phyloP scores from a whole-genome alignment of 2,888 invertebrate genomes.

The Drosophila tanythrix region DNA sequence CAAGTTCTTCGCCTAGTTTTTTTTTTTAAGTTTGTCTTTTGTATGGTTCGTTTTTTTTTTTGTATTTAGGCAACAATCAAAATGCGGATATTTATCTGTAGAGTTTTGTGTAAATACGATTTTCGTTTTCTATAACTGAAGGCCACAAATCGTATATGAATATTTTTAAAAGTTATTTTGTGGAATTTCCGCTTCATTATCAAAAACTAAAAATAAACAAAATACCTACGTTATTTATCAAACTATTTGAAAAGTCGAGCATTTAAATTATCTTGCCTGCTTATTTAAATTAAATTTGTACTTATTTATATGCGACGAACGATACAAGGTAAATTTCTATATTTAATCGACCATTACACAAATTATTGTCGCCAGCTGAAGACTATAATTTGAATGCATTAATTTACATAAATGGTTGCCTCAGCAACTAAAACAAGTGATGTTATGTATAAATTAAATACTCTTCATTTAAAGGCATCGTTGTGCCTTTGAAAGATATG shows the following conservation, averaged over 20 bases:
- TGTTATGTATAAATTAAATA: not conserved
- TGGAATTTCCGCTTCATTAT: slow-evolving; percentile 24
- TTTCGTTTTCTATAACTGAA: slow-evolving; percentile 26
- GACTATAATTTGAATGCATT: slow-evolving; percentile 15
- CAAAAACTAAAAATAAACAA: not conserved
- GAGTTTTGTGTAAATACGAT: slow-evolving; percentile 16
- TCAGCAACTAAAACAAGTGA: slow-evolving; percentile 1
- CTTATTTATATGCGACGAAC: slow-evolving; percentile 28
- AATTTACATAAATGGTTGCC: slow-evolving; percentile 13
- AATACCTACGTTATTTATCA: slow-evolving; percentile 1
- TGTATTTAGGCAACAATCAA: slow-evolving; percentile 18
- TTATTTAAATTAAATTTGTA: slow-evolving; percentile 46
- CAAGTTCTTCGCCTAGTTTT: slow-evolving; percentile 41
- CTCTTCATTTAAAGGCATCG: not conserved
- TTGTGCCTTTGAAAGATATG: not conserved
- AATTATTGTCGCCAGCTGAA: slow-evolving; percentile 20
- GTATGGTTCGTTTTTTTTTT: slow-evolving; percentile 14
- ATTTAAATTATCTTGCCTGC: not conserved
- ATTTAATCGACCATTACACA: slow-evolving; percentile 60
- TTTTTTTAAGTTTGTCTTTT: slow-evolving; percentile 42
- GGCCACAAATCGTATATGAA: slow-evolving; percentile 17
- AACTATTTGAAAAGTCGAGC: not conserved
- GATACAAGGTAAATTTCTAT: slow-evolving; percentile 31
- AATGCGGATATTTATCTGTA: slow-evolving; percentile 49
- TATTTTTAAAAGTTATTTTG: slow-evolving; percentile 11